phyloP scores from a whole-genome alignment of 2,888 invertebrate genomes.

The Deroplatys truncata region DNA sequence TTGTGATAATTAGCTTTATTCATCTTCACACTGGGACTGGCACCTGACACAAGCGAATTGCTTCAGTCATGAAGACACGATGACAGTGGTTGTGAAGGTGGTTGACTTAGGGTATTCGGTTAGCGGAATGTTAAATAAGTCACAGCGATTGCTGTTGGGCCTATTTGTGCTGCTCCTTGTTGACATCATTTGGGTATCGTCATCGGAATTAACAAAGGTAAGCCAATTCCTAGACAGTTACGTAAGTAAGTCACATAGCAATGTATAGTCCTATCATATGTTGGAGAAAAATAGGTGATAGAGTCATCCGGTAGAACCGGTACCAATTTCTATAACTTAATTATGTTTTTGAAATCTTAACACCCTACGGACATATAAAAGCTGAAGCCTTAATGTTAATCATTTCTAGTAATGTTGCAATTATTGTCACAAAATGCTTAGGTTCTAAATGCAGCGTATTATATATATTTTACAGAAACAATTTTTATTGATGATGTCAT shows the following conservation, averaged over 20 bases:
- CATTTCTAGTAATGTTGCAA: too few relatives aligned
- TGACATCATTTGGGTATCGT: constrained; percentile 93
- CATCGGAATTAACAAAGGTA: constrained; percentile 92
- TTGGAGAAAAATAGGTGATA: neutral
- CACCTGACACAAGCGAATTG: neutral
- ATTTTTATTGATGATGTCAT: too few relatives aligned
- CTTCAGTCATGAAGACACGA: constrained; percentile 25
- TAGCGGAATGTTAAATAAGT: constrained; percentile 54
- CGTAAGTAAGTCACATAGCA: neutral
- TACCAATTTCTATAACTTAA: neutral
- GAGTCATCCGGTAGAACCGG: neutral
- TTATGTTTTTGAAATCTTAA: neutral
- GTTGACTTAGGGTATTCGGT: constrained; percentile 17
- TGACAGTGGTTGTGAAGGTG: constrained; percentile 26
- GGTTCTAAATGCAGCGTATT: too few relatives aligned
- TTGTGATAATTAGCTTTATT: neutral
- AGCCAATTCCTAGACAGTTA: constrained; percentile 30
- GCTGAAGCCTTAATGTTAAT: too few relatives aligned
- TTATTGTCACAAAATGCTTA: too few relatives aligned
- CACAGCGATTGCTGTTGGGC: constrained; percentile 76
- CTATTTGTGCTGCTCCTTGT: constrained; percentile 82
- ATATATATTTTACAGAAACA: too few relatives aligned
- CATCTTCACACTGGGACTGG: neutral
- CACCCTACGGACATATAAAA: too few relatives aligned
- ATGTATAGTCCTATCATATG: neutral